Evolutionary conservation across 2,797 vertebrate species (phyloP), one percentile per base, ranked within the genome.

Genomic region (Anguilla anguilla): DNA sequence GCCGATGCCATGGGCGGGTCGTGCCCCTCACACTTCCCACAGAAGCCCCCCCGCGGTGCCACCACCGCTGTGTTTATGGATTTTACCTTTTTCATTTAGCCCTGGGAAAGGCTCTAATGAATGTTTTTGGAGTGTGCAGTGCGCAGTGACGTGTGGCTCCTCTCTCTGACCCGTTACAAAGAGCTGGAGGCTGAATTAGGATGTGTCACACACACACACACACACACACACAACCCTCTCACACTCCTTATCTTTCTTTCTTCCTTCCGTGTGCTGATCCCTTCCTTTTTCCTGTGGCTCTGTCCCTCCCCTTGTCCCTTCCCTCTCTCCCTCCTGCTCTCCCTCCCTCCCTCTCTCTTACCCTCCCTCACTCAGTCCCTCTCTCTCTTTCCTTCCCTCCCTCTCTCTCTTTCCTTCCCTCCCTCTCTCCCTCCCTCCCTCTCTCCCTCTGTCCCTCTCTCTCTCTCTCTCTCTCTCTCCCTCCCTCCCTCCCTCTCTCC

Each of bases 371-470:
- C 84, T 82, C 85, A 55, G n/a, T n/a, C n/a, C n/a, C 91, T 89
- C 89, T 89, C 49, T 2, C 49, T 51, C 49, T 51, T 91, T 89
- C 90, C 2, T 84, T 89, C 89, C 83, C 87, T 6, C 22, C 13
- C 51, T n/a, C 10, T 49, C 67, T 86, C 90, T 28, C 25, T 19
- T 11, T 25, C 25, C 9, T 2, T 10, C 25, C 4, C 84, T 83
- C 86, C 55, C 90, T 89, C 89, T 89, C n/a, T 28, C 49, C 49
- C 49, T 51, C 49, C 3, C 49, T 51, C 49, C 4, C 49, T 51
- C 74, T 85, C 91, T 79, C 3, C 3, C 86, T 57, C 46, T 10
- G 0, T 28, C 25, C 67, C n/a, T n/a, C 89, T 89, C 49, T 2
- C 49, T 51, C 49, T 51, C 91, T 89, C 90, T 89, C 89, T 83